A percentile compares a stretch with the other conserved stretches of the same genome.
Evolutionary conservation across 2,113 vertebrate species (phyloP).

Genomic region (Atlantisia rogersi): DNA sequence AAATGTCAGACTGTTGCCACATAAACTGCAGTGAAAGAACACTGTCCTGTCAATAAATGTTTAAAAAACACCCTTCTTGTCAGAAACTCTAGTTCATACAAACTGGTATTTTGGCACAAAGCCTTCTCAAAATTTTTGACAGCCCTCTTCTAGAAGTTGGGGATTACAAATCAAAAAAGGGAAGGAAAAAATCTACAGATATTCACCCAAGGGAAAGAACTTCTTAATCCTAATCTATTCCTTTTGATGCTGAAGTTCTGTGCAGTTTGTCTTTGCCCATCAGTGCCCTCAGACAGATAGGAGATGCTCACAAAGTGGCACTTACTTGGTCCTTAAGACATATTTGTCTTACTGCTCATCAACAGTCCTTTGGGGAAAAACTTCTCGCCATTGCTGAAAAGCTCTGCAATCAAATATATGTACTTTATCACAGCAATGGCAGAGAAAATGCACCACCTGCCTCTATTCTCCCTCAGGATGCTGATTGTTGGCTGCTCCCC

Average conservation of each 20-base stretch:
- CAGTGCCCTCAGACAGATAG: slow-evolving; percentile 7
- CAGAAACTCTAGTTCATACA: not conserved
- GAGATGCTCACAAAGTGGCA: slow-evolving; percentile 40
- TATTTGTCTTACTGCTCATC: slow-evolving; percentile 58
- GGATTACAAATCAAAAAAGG: not conserved
- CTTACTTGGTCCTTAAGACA: slow-evolving; percentile 28
- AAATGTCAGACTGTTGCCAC: not conserved
- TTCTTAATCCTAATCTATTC: slow-evolving; percentile 1
- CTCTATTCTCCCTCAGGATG: slow-evolving; percentile 1
- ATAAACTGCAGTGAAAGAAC: not conserved
- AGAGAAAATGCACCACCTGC: slow-evolving; percentile 46
- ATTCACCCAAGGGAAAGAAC: not conserved
- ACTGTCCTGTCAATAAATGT: not conserved
- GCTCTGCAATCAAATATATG: slow-evolving; percentile 57
- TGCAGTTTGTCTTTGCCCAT: slow-evolving; percentile 38
- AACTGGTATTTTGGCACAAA: not conserved
- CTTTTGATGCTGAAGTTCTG: slow-evolving; percentile 3
- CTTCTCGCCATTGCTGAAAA: slow-evolving; percentile 29
- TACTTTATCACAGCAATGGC: slow-evolving; percentile 18
- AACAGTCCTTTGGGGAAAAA: slow-evolving; percentile 8
- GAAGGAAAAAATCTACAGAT: not conserved
- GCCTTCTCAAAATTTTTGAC: not conserved
- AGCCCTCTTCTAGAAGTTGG: not conserved
- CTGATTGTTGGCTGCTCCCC: slow-evolving; percentile 41
- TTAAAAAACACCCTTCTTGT: not conserved